Base-by-base conservation (phyloP, 2,113 vertebrate species). In the Pavo muticus region DNA sequence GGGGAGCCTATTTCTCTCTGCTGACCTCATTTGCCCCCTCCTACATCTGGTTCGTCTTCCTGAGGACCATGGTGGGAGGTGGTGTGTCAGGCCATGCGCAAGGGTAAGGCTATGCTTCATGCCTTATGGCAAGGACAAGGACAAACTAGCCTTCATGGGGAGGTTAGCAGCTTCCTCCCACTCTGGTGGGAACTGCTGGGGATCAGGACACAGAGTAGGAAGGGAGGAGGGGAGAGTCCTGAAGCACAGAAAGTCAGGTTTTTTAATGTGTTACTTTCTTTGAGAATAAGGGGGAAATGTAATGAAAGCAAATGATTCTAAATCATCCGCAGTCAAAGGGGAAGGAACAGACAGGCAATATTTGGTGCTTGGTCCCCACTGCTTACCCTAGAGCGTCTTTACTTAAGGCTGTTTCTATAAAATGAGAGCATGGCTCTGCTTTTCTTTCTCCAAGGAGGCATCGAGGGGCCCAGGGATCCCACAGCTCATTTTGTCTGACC, bases 41-140 rank as follows among this genome's bases (percentile, higher is more conserved):
- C 0, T 99, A 99, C 25, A 54, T 96, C 82, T 99, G 99, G 99
- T 99, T 99, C 42, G 98, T 99, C 90, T 99, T 99, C 95, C 98
- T 99, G 87, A 95, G 99, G 85, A 98, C 97, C 90, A 98, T 99
- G 98, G 99, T 99, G 30, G 99, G 99, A 91, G 99, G 99, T 6
- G 99, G 99, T 0, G 98, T 99, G 9, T 98, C 99, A 0, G 99
- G 98, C 18, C 99, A 99, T 0, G 98, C 99, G 0, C 99, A 99
- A 96, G 99, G 99, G 99, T 99, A 97, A 97, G 85, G 78, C 24
- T 1, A 1, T 14, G 40, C 23, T 60, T 57, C 1, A 0, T 2
- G 17, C 25, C 35, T 17, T 0, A 0, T 63, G 24, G 39, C 47
- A 29, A 1, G 3, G 85, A 21, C 15, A 45, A 35, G 0, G 1